A percentile compares a stretch with the other conserved stretches of the same genome.
Conservation (phyloP, 2,888 invertebrate genomes). For the Hanleya hanleyi region DNA sequence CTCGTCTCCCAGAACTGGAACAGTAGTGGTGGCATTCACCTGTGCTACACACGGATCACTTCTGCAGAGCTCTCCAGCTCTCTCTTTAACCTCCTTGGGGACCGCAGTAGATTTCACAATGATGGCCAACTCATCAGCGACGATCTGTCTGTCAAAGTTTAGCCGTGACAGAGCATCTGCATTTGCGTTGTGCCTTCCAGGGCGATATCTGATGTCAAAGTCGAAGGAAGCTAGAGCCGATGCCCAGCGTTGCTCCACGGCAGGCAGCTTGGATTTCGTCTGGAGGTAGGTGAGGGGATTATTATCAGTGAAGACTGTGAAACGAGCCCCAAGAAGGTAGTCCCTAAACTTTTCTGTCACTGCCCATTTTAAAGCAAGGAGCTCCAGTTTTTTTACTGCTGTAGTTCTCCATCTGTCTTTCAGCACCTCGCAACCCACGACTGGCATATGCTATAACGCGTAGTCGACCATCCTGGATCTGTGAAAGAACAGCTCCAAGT, state of each 20-base stretch:
- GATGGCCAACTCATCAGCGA: neutral
- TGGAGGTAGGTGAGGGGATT: slow-evolving; percentile 15
- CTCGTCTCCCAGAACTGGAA: neutral
- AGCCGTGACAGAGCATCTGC: slow-evolving; percentile 20
- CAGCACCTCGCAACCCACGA: neutral
- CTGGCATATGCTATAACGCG: no score
- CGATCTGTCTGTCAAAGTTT: neutral
- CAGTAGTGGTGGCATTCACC: neutral
- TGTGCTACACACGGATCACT: neutral
- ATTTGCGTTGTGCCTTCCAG: slow-evolving; percentile 14
- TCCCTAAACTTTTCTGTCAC: slow-evolving; percentile 25
- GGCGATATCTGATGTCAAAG: slow-evolving; percentile 13
- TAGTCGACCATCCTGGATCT: no score
- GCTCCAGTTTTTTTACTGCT: no score
- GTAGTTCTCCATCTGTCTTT: neutral
- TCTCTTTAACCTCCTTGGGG: neutral
- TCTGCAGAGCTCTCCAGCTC: neutral
- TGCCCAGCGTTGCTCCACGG: slow-evolving; percentile 23
- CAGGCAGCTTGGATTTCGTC: slow-evolving; percentile 17
- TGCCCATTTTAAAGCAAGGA: slow-evolving; percentile 38
- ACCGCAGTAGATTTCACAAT: neutral
- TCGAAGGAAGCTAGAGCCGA: slow-evolving; percentile 22
- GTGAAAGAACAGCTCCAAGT: neutral
- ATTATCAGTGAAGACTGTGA: slow-evolving; percentile 18
- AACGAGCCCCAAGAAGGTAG: slow-evolving; percentile 15